Base-by-base conservation (phyloP, 2,797 vertebrate genomes). In the Adelosebastes latens region DNA sequence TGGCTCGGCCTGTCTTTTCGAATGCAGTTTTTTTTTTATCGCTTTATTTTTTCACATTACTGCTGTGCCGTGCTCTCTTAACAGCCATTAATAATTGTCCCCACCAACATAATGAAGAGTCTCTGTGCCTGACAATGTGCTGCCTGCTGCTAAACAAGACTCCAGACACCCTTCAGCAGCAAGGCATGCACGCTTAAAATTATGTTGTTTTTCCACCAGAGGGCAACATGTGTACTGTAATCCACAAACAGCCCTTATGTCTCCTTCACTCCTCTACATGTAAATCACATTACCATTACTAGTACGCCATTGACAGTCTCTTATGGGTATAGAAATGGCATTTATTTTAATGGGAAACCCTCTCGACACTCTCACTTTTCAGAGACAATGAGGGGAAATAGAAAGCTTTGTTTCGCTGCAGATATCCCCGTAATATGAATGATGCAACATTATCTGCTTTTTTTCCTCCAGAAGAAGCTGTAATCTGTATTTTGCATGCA, bases 211-310 rank as follows among this genome's bases (percentile, higher is more conserved):
- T 63, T 91, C 93, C 94, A 94, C 90, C 80, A 94, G 94, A 93
- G 93, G 94, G 94, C 92, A 74, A 91, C 89, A 83, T 89, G 84
- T 85, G 76, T 88, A 72, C 87, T 93, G 68, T 66, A 83, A 93
- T 89, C 72, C 76, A 85, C 72, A 78, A 77, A 72, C 81, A 67
- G 1, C 56, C 34, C 31, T 20, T 3, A 31, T 16, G 24, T 49
- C 61, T 69, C 20, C 64, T 22, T 58, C 42, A n/a, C 77, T 80
- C 46, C 53, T 62, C 59, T 65, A 59, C 13, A 81, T 76, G 83
- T 79, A 82, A 74, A 84, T 77, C 76, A 55, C 79, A 83, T 27
- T 46, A 12, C 25, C 65, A 31, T 46, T 16, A 16, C 39, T 67
- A 49, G 20, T 16, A 13, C 7, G 5, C 31, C 74, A 20, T 22